Evolutionary conservation across 2,888 invertebrate genomes (phyloP).

Genomic region (Eristalis arbustorum): DNA sequence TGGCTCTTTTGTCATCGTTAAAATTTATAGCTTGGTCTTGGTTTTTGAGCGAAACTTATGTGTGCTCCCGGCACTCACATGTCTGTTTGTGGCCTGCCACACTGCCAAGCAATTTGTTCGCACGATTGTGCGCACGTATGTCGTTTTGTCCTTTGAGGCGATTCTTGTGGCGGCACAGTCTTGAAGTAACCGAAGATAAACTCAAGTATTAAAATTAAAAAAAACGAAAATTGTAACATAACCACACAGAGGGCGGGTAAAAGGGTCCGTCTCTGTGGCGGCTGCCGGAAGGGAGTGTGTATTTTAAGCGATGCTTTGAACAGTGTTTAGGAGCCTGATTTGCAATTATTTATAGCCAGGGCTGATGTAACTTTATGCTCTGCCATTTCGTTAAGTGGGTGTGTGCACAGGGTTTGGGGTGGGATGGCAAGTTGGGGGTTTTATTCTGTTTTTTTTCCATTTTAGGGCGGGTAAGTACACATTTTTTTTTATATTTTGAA

Average conservation of each 20-base stretch:
- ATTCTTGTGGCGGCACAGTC: background rate
- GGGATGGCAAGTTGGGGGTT: background rate
- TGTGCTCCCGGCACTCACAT: background rate
- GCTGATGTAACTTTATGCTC: background rate
- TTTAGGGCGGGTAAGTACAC: conserved; percentile 56
- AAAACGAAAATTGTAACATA: background rate
- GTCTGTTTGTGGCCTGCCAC: background rate
- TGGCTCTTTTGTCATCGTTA: conserved; percentile 46
- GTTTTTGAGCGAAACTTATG: conserved; percentile 3
- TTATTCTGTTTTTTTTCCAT: background rate
- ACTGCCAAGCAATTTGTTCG: background rate
- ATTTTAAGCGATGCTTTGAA: conserved; percentile 16
- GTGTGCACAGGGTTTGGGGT: background rate
- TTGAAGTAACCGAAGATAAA: background rate
- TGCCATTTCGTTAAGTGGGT: background rate
- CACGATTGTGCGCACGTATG: background rate
- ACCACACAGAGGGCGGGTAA: background rate
- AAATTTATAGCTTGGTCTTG: conserved; percentile 50
- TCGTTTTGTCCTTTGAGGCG: background rate
- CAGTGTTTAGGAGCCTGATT: conserved; percentile 13
- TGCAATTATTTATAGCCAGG: background rate
- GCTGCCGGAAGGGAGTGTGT: background rate
- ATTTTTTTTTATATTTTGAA: background rate
- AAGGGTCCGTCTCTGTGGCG: background rate
- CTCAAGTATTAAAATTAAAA: background rate